phyloP scores from a whole-genome alignment of 2,888 invertebrate genomes.

The Cylloceria caligata region DNA sequence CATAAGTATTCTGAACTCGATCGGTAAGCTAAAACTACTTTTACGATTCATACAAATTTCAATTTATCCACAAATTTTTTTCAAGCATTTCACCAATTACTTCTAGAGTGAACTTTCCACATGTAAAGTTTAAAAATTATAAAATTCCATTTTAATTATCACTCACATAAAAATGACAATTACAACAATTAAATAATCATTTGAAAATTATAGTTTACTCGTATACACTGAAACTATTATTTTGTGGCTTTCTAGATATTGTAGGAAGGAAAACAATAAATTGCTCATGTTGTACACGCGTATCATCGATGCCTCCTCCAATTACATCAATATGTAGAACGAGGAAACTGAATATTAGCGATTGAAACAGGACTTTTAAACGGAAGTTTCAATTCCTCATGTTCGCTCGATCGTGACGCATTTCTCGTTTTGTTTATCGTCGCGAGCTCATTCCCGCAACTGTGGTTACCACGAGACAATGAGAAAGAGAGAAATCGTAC shows the following conservation, averaged over 20 bases:
- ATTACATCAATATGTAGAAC: slow-evolving; percentile 28
- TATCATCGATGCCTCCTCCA: neutral
- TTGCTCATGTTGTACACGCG: neutral
- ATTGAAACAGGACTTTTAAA: slow-evolving; percentile 4
- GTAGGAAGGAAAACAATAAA: slow-evolving; percentile 1
- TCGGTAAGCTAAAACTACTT: too few species aligned
- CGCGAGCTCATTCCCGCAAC: slow-evolving; percentile 7
- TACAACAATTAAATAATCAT: too few species aligned
- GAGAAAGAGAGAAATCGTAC: slow-evolving; percentile 28
- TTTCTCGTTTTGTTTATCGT: slow-evolving; percentile 42
- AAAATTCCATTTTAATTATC: too few species aligned
- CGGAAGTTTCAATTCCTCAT: slow-evolving; percentile 60
- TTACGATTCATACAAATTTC: too few species aligned
- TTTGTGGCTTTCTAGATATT: neutral
- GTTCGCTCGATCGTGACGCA: slow-evolving; percentile 62
- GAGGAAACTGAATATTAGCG: slow-evolving; percentile 8
- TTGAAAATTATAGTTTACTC: too few species aligned
- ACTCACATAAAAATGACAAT: too few species aligned
- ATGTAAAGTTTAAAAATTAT: too few species aligned
- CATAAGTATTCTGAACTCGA: too few species aligned
- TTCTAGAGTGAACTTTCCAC: too few species aligned
- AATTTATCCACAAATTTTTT: too few species aligned
- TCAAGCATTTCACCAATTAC: too few species aligned
- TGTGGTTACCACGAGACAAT: slow-evolving; percentile 30
- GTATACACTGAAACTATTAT: neutral